A percentile compares a stretch with the other conserved stretches of the same genome.
phyloP scores from a whole-genome alignment of 2,797 vertebrate species.

The Pseudocheirus occidentalis region DNA sequence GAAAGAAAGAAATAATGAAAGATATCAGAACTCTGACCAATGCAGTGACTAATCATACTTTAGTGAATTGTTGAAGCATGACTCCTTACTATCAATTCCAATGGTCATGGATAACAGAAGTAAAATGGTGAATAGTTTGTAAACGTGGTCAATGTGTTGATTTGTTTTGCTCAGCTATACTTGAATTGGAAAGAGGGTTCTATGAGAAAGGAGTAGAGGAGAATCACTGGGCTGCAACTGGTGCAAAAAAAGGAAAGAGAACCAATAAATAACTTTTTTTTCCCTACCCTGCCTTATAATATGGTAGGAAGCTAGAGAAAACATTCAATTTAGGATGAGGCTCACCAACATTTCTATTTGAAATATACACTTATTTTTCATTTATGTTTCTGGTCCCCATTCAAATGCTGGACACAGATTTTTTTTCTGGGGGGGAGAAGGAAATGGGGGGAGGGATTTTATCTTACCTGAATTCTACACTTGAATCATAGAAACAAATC shows the following conservation, averaged over 20 bases:
- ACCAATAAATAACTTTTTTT: background rate
- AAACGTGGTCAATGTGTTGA: background rate
- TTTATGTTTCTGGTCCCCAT: background rate
- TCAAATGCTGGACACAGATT: background rate
- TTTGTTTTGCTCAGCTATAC: background rate
- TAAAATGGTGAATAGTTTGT: background rate
- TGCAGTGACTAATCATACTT: background rate
- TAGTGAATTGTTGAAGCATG: background rate
- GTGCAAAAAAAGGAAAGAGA: background rate
- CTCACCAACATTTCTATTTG: background rate
- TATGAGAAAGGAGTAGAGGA: background rate
- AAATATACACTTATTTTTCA: background rate
- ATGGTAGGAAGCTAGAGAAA: background rate
- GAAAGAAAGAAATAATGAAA: background rate
- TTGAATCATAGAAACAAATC: slow-evolving; percentile 92
- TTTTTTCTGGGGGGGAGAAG: background rate
- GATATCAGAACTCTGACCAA: background rate
- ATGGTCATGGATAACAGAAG: background rate
- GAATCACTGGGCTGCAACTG: background rate
- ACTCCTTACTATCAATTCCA: background rate
- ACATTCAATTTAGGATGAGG: background rate
- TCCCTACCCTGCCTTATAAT: background rate
- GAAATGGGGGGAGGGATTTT: background rate
- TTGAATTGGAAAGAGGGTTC: background rate
- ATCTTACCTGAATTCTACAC: slow-evolving; percentile 91